These are phyloP conservation scores for Rhysida immarginata DNA, from an alignment of 1,140 invertebrate genomes.

Conservation along the genomic window DNA sequence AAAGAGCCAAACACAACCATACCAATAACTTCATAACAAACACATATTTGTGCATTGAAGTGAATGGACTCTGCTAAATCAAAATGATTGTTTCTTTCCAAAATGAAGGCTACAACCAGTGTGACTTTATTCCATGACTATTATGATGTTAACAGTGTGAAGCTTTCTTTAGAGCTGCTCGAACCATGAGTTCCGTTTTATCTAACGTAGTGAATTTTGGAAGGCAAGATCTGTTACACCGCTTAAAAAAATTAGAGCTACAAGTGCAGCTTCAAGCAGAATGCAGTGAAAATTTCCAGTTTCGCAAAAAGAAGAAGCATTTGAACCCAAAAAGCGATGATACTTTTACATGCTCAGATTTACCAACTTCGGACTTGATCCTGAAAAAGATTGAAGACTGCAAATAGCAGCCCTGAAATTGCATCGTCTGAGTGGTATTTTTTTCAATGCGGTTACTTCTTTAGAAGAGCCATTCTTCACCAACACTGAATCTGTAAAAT, in stretches of 20 bases:
- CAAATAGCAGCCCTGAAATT: no score
- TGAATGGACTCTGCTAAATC: not conserved
- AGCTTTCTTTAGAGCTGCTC: not conserved
- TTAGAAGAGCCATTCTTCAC: no score
- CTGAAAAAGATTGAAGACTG: no score
- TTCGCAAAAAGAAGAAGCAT: not conserved
- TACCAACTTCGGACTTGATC: no score
- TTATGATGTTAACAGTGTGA: not conserved
- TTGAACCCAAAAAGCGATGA: not conserved
- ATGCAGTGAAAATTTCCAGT: not conserved
- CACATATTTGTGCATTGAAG: no score
- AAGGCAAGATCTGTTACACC: not conserved
- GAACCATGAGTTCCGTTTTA: not conserved
- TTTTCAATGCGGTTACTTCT: no score
- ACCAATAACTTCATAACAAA: no score
- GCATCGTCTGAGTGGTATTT: no score
- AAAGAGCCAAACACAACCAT: no score
- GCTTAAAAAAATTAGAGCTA: not conserved
- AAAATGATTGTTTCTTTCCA: not conserved
- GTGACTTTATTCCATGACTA: not conserved
- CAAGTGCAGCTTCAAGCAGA: not conserved
- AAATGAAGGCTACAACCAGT: not conserved
- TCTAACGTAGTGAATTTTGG: not conserved
- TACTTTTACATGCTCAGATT: no score
- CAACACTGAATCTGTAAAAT: no score